These are phyloP conservation scores for Thinocorus orbignyianus DNA, from an alignment of 2,113 vertebrate genomes.

Conservation along the genomic window DNA sequence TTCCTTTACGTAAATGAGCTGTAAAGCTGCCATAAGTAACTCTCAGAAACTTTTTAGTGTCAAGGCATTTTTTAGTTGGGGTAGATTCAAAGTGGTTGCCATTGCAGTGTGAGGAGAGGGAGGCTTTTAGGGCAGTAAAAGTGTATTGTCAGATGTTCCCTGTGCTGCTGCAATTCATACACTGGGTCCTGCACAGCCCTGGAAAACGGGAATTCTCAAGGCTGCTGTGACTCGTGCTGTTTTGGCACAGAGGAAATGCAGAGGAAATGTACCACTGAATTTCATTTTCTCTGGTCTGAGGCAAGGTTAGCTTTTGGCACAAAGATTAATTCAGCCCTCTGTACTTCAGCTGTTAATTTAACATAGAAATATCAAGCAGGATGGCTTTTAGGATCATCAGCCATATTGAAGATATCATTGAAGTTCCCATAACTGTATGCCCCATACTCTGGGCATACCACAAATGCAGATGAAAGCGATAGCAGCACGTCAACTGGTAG, in stretches of 20 bases:
- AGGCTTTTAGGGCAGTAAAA: background rate
- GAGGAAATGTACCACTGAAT: background rate
- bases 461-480: background rate
- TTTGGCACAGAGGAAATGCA: background rate
- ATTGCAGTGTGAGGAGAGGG: accelerated
- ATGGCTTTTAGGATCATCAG: background rate
- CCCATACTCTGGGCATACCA: background rate
- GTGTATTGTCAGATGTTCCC: background rate
- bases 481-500: background rate
- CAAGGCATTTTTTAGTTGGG: background rate
- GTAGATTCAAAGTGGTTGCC: background rate
- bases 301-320: background rate
- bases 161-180: background rate
- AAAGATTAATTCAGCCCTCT: background rate
- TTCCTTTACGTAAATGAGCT: slow-evolving; percentile 1
- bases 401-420: background rate
- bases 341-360: background rate
- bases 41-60: background rate
- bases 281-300: background rate
- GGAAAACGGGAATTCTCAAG: background rate
- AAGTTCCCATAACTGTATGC: background rate
- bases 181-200: background rate
- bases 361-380: background rate
- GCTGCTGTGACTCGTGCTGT: background rate
- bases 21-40: background rate